Base-by-base conservation (phyloP, 2,888 invertebrate genomes). In the Homarus gammarus region DNA sequence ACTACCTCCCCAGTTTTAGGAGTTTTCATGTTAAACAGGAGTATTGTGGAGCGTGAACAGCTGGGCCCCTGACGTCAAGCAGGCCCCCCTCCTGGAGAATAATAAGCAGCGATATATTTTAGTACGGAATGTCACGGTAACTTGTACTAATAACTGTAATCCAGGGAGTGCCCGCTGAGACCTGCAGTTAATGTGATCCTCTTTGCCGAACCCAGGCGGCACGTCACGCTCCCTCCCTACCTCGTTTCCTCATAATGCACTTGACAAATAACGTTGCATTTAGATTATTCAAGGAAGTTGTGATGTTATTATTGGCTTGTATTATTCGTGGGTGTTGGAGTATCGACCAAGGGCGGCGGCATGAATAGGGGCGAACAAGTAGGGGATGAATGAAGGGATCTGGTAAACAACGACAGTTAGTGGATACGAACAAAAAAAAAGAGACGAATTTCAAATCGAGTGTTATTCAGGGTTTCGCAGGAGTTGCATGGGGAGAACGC, bases 41-140 rank as follows among this genome's bases (percentile, higher is more conserved):
- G 44, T 12, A 44, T 44, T 44, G 12, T 12, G 12, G 44, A 12
- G 44, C 12, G 44, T 44, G 44, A 44, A 12, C 44, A 40, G 6
- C 38, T 40, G 61, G 33, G 22, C 64, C 22, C 22, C 31, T 49
- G 27, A 18, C 75, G 44, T 77, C 75, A 49, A 44, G 27, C 49
- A 40, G 38, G 61, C 22, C 61, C 64, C 64, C 64, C 1, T n/a
- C 75, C 61, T 40, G 27, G 75, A 77, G 75, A 44, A 77, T 77
- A 77, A 77, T 56, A 49, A 78, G 78, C 33, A 56, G 78, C 78
- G 36, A 78, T 78, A 36, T 78, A 56, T 78, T 78, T 78, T 51
- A 78, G 78, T 78, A 51, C 33, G 78, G 56, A 78, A 78, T 78
- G 78, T 49, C 78, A 78, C 56, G 78, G 78, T 78, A 78, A 78